A percentile compares a stretch with the other conserved stretches of the same genome.
Evolutionary conservation across 92 coral and sea anemone genomes (phyloP).

Genomic region (Phenganax subtilis): DNA sequence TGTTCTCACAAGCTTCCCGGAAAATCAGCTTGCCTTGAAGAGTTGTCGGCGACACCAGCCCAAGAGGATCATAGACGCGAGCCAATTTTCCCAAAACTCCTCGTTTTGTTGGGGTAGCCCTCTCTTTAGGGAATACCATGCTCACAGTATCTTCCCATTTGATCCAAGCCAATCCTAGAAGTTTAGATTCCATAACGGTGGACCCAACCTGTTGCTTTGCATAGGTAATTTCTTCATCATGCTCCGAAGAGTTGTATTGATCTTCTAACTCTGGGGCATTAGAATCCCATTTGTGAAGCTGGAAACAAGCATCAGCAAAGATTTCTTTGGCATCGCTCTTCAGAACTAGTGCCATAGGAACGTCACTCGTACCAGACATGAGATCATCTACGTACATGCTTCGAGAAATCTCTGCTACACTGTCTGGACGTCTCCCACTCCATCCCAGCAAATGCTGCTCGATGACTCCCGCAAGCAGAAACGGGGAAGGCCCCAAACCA

Average conservation of each 20-base stretch:
- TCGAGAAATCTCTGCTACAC: neutral
- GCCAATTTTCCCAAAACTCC: neutral
- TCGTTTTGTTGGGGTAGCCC: neutral
- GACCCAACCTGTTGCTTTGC: neutral
- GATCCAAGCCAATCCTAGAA: neutral
- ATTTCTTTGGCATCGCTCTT: neutral
- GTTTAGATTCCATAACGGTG: neutral
- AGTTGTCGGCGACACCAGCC: too few species aligned
- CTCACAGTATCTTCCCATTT: neutral
- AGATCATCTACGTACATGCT: constrained; percentile 2
- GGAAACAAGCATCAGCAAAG: constrained; percentile 1
- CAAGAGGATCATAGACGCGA: neutral
- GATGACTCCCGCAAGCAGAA: neutral
- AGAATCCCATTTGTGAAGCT: constrained; percentile 1
- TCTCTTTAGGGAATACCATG: neutral
- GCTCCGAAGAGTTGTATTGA: neutral
- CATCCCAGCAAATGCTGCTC: neutral
- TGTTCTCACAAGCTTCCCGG: neutral
- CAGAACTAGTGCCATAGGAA: neutral
- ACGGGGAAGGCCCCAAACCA: too few species aligned
- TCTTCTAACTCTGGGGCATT: neutral
- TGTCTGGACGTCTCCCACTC: neutral
- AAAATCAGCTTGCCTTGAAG: neutral
- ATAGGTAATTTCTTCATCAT: neutral
- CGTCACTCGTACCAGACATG: neutral